phyloP scores from a whole-genome alignment of 64 coral and sea anemone species.

The Pachyseris speciosa region DNA sequence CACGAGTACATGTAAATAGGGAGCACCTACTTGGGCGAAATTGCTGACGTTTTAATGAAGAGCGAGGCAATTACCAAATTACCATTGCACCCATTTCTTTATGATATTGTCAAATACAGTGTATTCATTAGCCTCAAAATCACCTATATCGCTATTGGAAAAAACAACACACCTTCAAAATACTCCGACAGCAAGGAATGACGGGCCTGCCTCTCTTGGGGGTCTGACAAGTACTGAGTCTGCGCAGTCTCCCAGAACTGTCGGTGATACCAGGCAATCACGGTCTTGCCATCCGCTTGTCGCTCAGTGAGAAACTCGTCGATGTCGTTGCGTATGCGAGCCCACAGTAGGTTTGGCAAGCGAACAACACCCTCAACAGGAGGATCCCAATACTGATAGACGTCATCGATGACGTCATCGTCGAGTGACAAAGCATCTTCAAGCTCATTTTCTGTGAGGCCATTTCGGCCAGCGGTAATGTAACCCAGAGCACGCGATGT shows the following conservation, averaged over 20 bases:
- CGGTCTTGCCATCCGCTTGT: constrained; percentile 82
- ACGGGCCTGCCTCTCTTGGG: constrained; percentile 43
- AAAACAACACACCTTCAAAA: constrained; percentile 47
- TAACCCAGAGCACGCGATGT: constrained; percentile 77
- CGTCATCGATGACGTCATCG: constrained; percentile 93
- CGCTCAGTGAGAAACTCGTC: constrained; percentile 88
- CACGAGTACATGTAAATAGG: too few species aligned
- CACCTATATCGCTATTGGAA: too few species aligned
- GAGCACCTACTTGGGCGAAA: too few species aligned
- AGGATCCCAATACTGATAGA: constrained; percentile 96
- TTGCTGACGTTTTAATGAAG: too few species aligned
- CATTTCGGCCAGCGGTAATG: constrained; percentile 78
- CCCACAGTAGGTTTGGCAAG: constrained; percentile 92
- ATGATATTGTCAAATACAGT: too few species aligned
- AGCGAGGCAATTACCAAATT: too few species aligned
- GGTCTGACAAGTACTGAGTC: constrained; percentile 55
- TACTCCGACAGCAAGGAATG: constrained; percentile 88
- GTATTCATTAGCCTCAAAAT: too few species aligned
- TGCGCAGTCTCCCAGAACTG: constrained; percentile 93
- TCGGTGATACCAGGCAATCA: constrained; percentile 89
- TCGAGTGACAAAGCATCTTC: constrained; percentile 89
- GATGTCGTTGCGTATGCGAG: constrained; percentile 86
- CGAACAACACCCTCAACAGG: constrained; percentile 84
- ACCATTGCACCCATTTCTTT: too few species aligned
- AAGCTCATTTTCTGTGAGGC: constrained; percentile 87